phyloP scores from a whole-genome alignment of 2,888 invertebrate species.

The Caprella mutica region DNA sequence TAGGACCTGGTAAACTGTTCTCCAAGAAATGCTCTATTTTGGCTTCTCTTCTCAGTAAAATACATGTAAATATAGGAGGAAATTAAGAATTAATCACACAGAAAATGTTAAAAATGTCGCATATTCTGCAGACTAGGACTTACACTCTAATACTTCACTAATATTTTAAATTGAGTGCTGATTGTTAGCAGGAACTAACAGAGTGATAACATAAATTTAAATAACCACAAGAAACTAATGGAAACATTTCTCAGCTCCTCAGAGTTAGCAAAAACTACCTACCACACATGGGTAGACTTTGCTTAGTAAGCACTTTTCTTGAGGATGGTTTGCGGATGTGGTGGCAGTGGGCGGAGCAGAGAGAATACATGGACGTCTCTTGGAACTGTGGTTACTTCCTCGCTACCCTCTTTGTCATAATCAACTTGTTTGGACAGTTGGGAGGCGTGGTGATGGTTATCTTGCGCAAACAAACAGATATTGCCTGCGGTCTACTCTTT shows the following conservation, averaged over 20 bases:
- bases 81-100: no score
- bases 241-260: constrained; percentile 57
- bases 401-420: constrained; percentile 84
- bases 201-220: no score
- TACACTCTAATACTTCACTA: no score
- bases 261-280: constrained; percentile 82
- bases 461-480: constrained; percentile 75
- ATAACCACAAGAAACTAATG: no score
- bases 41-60: no score
- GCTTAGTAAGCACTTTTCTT: constrained; percentile 94
- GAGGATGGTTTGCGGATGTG: constrained; percentile 99
- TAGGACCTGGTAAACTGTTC: no score
- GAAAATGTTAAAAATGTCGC: no score
- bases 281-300: constrained; percentile 89
- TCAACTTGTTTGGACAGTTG: constrained; percentile 90
- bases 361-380: constrained; percentile 93
- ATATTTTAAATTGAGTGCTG: no score
- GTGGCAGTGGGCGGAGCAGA: constrained; percentile 90
- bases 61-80: no score
- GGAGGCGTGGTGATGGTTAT: constrained; percentile 95
- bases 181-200: no score
- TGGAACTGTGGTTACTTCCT: constrained; percentile 93
- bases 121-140: no score
- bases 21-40: no score
- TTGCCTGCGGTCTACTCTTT: constrained; percentile 83